Evolutionary conservation across 2,888 invertebrate species (phyloP).

Genomic region (Dorcus hopei): DNA sequence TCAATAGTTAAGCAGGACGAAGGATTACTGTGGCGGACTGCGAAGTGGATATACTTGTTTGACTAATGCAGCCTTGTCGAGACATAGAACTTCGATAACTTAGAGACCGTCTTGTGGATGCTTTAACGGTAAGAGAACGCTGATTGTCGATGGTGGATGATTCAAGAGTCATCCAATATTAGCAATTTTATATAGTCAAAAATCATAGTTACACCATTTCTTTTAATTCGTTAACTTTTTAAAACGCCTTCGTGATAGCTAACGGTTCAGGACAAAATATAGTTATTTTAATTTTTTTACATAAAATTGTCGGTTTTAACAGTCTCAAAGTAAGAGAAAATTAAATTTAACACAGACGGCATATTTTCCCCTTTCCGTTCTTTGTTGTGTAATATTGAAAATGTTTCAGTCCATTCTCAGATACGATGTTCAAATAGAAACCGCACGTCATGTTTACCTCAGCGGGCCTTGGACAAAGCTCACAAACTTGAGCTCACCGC

Average conservation of each 20-base stretch:
- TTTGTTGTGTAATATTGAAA: background rate
- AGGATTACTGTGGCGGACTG: slow-evolving; percentile 40
- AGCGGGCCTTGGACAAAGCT: slow-evolving; percentile 29
- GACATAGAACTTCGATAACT: slow-evolving; percentile 43
- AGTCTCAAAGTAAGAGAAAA: too few species aligned
- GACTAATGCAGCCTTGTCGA: slow-evolving; percentile 39
- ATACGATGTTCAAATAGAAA: slow-evolving; percentile 23
- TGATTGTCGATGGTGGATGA: too few species aligned
- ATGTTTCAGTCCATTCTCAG: slow-evolving; percentile 6
- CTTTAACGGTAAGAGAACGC: too few species aligned
- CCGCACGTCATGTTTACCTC: slow-evolving; percentile 28
- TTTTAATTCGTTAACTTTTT: too few species aligned
- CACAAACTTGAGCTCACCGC: slow-evolving; percentile 26
- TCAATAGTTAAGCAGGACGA: slow-evolving; percentile 36
- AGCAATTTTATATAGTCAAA: too few species aligned
- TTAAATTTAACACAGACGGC: too few species aligned
- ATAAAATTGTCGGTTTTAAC: background rate
- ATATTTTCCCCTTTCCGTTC: too few species aligned
- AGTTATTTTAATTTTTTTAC: background rate
- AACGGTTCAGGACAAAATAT: background rate
- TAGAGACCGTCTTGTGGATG: slow-evolving; percentile 31
- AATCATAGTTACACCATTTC: too few species aligned
- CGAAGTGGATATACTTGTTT: slow-evolving; percentile 45
- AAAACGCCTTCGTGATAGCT: too few species aligned
- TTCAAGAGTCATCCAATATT: too few species aligned